These are phyloP conservation scores for Epicampocera succincta DNA, from an alignment of 2,888 invertebrate genomes.

Conservation along the genomic window DNA sequence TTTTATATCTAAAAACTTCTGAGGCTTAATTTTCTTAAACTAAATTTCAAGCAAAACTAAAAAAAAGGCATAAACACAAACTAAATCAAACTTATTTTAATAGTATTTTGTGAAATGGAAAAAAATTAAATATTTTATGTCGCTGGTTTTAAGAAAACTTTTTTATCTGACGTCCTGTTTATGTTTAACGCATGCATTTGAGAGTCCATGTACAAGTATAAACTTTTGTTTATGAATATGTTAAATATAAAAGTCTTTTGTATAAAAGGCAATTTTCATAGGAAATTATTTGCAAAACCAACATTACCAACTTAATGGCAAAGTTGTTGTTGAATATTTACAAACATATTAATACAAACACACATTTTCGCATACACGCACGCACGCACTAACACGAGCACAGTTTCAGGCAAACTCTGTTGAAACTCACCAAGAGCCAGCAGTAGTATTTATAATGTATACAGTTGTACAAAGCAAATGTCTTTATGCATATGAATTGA, in stretches of 20 bases:
- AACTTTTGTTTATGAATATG: slow-evolving; percentile 8
- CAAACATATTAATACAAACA: slow-evolving; percentile 3
- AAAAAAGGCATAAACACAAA: no score
- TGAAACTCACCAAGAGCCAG: background rate
- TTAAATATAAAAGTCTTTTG: slow-evolving; percentile 39
- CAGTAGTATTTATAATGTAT: background rate
- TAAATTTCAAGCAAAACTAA: no score
- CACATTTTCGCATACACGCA: background rate
- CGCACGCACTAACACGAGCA: background rate
- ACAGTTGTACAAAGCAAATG: slow-evolving; percentile 23
- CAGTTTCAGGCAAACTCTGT: no score
- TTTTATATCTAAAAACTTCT: no score
- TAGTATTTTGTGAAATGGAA: no score
- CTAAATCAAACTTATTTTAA: no score
- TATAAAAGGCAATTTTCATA: slow-evolving; percentile 59
- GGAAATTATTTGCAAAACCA: slow-evolving; percentile 63
- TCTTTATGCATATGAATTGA: slow-evolving; percentile 30
- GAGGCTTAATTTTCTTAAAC: no score
- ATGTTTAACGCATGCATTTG: no score
- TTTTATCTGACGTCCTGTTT: no score
- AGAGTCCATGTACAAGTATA: background rate
- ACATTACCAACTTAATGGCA: slow-evolving; percentile 48
- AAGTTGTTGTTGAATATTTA: slow-evolving; percentile 25
- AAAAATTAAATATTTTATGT: no score
- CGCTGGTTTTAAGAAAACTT: no score